Conservation (phyloP, 2,888 invertebrate species). For the Drosophila histrio region DNA sequence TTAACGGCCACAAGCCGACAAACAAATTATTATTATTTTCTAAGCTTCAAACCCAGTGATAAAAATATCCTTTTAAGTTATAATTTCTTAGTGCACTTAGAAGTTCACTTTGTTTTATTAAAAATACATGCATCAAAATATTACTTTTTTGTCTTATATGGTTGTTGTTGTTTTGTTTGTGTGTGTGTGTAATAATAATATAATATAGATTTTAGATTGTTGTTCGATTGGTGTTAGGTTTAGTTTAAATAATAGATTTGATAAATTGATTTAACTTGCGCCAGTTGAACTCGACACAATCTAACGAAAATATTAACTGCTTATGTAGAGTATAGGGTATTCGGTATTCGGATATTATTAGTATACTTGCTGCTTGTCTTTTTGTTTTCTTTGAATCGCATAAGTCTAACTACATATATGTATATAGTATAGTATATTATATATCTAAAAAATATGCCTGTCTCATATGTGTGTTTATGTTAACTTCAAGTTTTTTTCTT, state of each 20-base stretch:
- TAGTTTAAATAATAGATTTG: neutral
- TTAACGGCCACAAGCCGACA: no score
- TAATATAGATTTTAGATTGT: constrained; percentile 25
- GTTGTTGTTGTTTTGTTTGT: constrained; percentile 18
- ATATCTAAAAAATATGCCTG: constrained; percentile 50
- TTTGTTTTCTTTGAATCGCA: neutral
- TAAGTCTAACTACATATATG: constrained; percentile 30
- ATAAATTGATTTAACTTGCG: constrained; percentile 8
- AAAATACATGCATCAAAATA: constrained; percentile 71
- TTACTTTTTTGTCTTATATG: constrained; percentile 37
- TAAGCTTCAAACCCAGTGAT: no score
- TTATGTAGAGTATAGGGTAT: constrained; percentile 4
- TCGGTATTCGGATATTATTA: constrained; percentile 13
- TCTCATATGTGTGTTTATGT: constrained; percentile 50
- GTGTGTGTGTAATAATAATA: constrained; percentile 4
- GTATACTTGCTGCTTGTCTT: constrained; percentile 2
- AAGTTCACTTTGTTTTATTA: constrained; percentile 60
- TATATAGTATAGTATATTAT: constrained; percentile 27
- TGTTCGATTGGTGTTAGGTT: constrained; percentile 41
- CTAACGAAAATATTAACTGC: constrained; percentile 7
- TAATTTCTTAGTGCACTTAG: constrained; percentile 30
- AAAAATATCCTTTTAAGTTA: neutral
- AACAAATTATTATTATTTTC: no score
- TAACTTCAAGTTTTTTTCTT: constrained; percentile 54
- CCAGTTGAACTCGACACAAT: constrained; percentile 24